Conservation (phyloP, 1,140 invertebrate species). For the Rhopalosiphum maidis region DNA sequence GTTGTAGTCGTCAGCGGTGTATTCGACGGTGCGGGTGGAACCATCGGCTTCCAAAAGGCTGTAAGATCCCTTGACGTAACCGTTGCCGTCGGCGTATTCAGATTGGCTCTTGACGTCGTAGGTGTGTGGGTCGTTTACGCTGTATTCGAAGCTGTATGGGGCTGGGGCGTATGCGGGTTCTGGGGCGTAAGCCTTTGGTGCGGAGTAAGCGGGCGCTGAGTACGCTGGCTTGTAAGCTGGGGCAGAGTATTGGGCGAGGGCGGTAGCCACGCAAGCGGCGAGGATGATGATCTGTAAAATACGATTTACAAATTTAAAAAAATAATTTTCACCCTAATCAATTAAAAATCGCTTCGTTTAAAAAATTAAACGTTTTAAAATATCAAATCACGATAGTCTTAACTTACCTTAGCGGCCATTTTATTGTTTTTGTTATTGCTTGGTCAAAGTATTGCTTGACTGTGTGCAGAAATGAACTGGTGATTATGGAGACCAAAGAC, state of each 20-base stretch:
- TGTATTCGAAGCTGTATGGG: too few relatives aligned
- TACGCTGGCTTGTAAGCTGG: constrained; percentile 45
- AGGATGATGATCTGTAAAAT: neutral
- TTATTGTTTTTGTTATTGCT: neutral
- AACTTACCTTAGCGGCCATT: neutral
- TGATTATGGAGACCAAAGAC: neutral
- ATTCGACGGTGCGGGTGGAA: constrained; percentile 69
- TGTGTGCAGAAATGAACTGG: neutral
- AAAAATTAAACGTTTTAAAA: neutral
- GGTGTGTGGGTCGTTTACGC: too few relatives aligned
- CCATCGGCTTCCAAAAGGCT: constrained; percentile 66
- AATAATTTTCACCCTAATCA: neutral
- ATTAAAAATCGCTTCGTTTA: neutral
- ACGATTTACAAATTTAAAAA: neutral
- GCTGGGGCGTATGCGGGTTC: too few relatives aligned
- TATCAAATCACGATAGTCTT: neutral
- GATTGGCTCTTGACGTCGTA: too few relatives aligned
- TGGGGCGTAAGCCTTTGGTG: neutral
- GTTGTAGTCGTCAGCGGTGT: constrained; percentile 61
- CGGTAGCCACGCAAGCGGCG: constrained; percentile 10
- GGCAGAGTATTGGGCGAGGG: constrained; percentile 59
- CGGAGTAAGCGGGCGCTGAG: neutral
- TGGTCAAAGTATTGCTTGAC: neutral
- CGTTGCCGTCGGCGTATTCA: constrained; percentile 60
- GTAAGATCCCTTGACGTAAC: constrained; percentile 64